Evolutionary conservation across 2,888 invertebrate genomes (phyloP), one percentile per base, ranked within the genome.

Genomic region (Scrobipalpa atriplicella): DNA sequence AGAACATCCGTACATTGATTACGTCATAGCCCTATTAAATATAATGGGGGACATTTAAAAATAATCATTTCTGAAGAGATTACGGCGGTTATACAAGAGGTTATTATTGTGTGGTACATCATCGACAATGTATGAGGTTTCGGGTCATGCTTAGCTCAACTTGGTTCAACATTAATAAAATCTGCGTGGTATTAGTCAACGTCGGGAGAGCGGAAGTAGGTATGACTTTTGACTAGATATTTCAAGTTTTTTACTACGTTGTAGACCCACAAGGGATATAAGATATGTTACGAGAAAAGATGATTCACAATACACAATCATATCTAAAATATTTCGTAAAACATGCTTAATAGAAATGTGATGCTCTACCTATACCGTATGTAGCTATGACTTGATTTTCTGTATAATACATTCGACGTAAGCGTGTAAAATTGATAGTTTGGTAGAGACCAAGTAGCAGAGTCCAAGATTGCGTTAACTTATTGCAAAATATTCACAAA

Each of bases 61-160:
- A 72, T 47, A 72, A 74, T 71, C 74, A 75, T 75, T 73, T 73
- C 71, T 72, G 64, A 71, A 72, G 68, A 69, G 72, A 78, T 78
- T 78, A 73, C 73, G 54, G 68, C 62, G 71, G 72, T 78, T 77
- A 72, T 73, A 76, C 74, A 78, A 78, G 70, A 65, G 69, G 73
- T 66, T 69, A 70, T 72, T 73, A 72, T 69, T 65, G 66, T 56
- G 66, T 72, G 71, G 67, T 61, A 18, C 61, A 61, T 61, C 41
- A 19, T 39, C 6, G 39, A 18, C 38, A 18, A 38, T 18, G 58
- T 58, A 58, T n/a, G 69, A 70, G 64, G 68, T 73, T 72, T 73
- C 69, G 73, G 72, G 75, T 72, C 74, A 70, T 41, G 51, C 43
- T 69, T 19, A 58, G 58, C n/a, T 29, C 11, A n/a, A 36, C 43